Base-by-base conservation (phyloP, 1,140 invertebrate species). In the Psix sp. region DNA sequence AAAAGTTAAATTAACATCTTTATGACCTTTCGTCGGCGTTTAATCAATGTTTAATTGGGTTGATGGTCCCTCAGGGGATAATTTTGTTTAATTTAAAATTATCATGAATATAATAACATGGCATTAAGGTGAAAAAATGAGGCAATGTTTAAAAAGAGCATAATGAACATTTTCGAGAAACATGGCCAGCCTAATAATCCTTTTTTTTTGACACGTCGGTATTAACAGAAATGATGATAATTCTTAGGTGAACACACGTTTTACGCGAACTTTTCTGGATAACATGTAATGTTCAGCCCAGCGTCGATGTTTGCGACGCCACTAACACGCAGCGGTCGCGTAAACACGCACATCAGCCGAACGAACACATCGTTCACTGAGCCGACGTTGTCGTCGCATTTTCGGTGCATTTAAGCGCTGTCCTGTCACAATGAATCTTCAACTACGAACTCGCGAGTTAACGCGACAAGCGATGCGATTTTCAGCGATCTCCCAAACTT, bases 201-300 rank as follows among this genome's bases (percentile, higher is more conserved):
- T 39, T 52, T 52, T 18, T 29, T 13, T 38, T 9, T 39, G 54
- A 45, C 54, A 45, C 16, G 33, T 16, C 10, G 33, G 16, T 13
- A 54, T 68, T 68, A 56, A 15, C 43, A 20, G 10, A 15, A 40
- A 10, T 38, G 51, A 71, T 39, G 51, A 49, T 49, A 56, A 63
- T 71, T 56, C 57, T 36, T 40, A 2, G 29, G 18, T 14, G 26
- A 49, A 31, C 36, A 9, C 5, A n/a, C n/a, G 29, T 62, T 63
- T 71, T 43, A 46, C 49, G 49, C 31, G 0, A 57, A 71, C 57
- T 71, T 71, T 71, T 70, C 46, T 60, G 48, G 35, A 35, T 36
- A 38, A 56, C 29, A 15, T 51, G 52, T 72, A 63, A 72, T 63
- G 59, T 42, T 33, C 68, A 63, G 48, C 52, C 52, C 40, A 60